A percentile compares a stretch with the other conserved stretches of the same genome.
phyloP scores from a whole-genome alignment of 1,140 invertebrate species.

The Drosophila willistoni region DNA sequence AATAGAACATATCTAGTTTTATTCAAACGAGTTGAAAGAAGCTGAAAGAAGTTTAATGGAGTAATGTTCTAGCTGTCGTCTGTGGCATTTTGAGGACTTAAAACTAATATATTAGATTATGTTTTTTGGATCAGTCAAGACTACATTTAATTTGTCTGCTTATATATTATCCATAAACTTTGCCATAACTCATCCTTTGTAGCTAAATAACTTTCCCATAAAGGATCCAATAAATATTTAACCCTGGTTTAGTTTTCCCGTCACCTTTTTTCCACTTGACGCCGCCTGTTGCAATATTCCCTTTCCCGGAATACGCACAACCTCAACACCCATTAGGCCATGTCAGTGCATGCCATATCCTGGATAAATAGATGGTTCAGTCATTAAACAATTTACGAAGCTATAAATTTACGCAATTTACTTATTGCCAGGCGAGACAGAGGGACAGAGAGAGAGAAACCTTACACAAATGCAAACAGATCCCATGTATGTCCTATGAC shows the following conservation, averaged over 20 bases:
- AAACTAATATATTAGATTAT: no score
- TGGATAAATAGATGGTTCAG: slow-evolving; percentile 78
- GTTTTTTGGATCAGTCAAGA: no score
- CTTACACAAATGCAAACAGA: slow-evolving; percentile 41
- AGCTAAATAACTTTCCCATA: no score
- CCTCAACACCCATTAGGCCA: slow-evolving; percentile 65
- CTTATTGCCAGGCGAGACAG: slow-evolving; percentile 52
- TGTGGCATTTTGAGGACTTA: no score
- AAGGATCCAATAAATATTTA: background rate
- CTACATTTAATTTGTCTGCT: no score
- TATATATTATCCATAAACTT: no score
- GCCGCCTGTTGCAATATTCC: slow-evolving; percentile 26
- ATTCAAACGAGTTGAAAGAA: no score
- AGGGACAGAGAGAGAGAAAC: no score
- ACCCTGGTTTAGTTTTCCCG: background rate
- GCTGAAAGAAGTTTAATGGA: no score
- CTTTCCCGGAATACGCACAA: slow-evolving; percentile 24
- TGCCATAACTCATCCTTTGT: no score
- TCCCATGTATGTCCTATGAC: slow-evolving; percentile 16
- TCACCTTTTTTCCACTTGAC: slow-evolving; percentile 39
- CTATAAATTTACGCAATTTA: slow-evolving; percentile 83
- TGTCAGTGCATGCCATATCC: slow-evolving; percentile 55
- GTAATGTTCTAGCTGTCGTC: no score
- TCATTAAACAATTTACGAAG: slow-evolving; percentile 83
- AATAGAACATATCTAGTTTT: no score